Base-by-base conservation (phyloP, 1,140 invertebrate species). In the Mya arenaria region DNA sequence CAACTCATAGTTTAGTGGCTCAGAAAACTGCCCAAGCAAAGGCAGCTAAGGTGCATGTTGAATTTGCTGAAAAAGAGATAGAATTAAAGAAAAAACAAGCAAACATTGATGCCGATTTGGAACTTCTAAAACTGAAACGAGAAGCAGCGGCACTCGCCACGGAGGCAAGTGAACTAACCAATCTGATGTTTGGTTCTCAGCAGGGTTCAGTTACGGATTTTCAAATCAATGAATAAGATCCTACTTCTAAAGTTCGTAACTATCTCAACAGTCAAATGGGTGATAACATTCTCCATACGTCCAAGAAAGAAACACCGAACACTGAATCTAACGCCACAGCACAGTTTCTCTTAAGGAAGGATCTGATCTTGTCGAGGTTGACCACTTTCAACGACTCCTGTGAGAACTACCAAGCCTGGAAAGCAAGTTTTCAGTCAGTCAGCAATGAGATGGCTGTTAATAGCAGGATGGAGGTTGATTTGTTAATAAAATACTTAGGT, bases 401-500 rank as follows among this genome's bases (percentile, higher is more conserved):
- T 48, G 39, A 3, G 8, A 44, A 69, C n/a, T 69, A 69, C 23
- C 66, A 69, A 69, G 66, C 41, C 30, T 55, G 69, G 69, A 72
- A 72, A 56, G 28, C 4, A 17, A 72, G 69, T 30, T 72, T 72
- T 37, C 30, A 55, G 28, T 34, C 44, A 4, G 28, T 72, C 2
- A 56, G 25, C 37, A 23, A 72, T 5, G 69, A 72, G 58, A 55
- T 56, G 48, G 1, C 28, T 1, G 15, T 72, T 3, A 34, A 5
- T 2, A 34, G 30, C 23, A n/a, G 30, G 6, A 52, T 56, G 58
- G 69, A 72, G 41, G n/a, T 72, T 19, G 69, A 72, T n/a, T 34
- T 72, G 2, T 34, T 72, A 8, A 55, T 72, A 3, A 72, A 72
- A 34, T 72, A 56, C 25, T 72, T 72, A 25, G 69, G 69, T 72